Percentiles rank a stretch among this genome's conserved stretches.
These are phyloP conservation scores for Hylia prasina DNA, from an alignment of 2,113 vertebrate genomes.

Conservation along the genomic window DNA sequence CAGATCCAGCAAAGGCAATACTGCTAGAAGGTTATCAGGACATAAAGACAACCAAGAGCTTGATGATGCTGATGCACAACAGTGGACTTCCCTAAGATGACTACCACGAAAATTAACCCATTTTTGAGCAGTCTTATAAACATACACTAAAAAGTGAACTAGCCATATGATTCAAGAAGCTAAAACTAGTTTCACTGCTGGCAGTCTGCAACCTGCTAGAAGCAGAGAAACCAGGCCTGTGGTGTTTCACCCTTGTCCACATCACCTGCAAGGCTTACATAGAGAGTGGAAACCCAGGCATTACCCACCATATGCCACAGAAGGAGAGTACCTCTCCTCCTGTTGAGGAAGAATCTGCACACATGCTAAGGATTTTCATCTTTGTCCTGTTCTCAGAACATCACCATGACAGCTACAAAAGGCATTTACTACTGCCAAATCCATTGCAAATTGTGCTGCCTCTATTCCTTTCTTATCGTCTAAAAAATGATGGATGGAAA, in stretches of 20 bases:
- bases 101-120: neutral
- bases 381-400: neutral
- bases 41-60: neutral
- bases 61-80: neutral
- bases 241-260: neutral
- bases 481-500: neutral
- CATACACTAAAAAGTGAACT: neutral
- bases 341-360: neutral
- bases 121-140: neutral
- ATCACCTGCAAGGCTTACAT: neutral
- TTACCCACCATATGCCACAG: neutral
- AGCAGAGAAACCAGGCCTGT: neutral
- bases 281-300: neutral
- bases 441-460: neutral
- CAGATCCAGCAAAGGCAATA: neutral
- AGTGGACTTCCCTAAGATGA: neutral
- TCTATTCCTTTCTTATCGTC: neutral
- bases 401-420: constrained; percentile 1
- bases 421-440: neutral
- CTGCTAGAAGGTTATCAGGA: neutral
- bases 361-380: neutral
- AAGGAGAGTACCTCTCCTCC: neutral
- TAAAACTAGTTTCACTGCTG: neutral
- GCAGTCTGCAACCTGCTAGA: neutral
- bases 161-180: neutral